Conservation (phyloP, 2,888 invertebrate genomes). For the Ectemnius lituratus region DNA sequence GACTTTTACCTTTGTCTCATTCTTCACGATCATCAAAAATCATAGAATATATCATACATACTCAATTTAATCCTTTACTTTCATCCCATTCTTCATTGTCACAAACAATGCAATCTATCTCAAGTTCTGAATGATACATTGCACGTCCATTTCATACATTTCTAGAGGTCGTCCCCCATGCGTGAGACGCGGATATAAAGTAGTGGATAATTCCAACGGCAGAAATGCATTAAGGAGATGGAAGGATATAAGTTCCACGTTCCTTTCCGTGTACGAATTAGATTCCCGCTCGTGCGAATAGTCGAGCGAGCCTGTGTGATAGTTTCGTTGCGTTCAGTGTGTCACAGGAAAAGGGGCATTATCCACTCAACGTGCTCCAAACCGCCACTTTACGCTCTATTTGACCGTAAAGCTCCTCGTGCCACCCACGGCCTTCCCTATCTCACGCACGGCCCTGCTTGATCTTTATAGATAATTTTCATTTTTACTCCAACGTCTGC, state of each 20-base stretch:
- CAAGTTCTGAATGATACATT: no score
- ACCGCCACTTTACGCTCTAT: constrained; percentile 72
- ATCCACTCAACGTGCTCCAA: constrained; percentile 73
- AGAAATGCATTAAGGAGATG: constrained; percentile 4
- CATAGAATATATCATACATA: no score
- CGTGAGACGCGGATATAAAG: no score
- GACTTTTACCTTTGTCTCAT: no score
- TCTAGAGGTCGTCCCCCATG: no score
- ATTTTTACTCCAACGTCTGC: background rate
- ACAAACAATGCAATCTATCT: no score
- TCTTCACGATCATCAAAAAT: no score
- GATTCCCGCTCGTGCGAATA: constrained; percentile 43
- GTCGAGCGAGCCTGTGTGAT: constrained; percentile 50
- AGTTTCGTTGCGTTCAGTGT: constrained; percentile 67
- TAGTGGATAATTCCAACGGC: background rate
- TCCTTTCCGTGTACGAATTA: constrained; percentile 33
- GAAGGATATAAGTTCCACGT: constrained; percentile 28
- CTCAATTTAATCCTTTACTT: no score
- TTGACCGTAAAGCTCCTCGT: constrained; percentile 66
- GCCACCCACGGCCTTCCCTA: constrained; percentile 67
- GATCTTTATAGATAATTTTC: constrained; percentile 37
- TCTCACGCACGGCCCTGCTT: constrained; percentile 60
- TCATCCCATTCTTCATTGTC: no score
- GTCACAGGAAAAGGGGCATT: constrained; percentile 76
- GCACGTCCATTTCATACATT: no score